Evolutionary conservation across 2,113 vertebrate species (phyloP).

Genomic region (Pycnonotus jocosus): DNA sequence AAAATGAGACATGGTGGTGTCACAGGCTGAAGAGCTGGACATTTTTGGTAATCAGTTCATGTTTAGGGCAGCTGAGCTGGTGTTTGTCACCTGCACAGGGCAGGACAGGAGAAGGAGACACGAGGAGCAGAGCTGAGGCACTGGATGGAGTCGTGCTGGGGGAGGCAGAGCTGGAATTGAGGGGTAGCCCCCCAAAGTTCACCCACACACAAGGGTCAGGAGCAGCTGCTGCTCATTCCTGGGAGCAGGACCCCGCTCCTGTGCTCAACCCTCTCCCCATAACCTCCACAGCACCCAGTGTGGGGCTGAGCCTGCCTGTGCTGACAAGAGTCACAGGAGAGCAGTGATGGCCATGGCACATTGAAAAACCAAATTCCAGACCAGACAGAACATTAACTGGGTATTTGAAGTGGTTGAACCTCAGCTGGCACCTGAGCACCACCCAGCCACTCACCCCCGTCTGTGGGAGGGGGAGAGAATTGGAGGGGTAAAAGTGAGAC

Average conservation of each 20-base stretch:
- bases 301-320: not conserved
- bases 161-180: not conserved
- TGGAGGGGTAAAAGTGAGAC: not conserved
- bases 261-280: fast-evolving
- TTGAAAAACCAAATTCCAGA: not conserved
- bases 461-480: fast-evolving
- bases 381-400: not conserved
- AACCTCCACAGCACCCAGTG: not conserved
- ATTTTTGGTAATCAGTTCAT: not conserved
- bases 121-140: fast-evolving
- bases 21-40: not conserved
- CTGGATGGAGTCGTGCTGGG: not conserved
- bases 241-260: not conserved
- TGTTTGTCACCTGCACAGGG: not conserved
- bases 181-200: not conserved
- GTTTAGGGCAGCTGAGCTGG: not conserved
- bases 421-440: not conserved
- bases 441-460: not conserved
- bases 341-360: not conserved
- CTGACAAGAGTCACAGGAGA: not conserved
- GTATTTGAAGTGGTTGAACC: not conserved
- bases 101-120: not conserved
- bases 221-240: not conserved
- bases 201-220: fast-evolving
- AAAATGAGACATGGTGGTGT: fast-evolving